Evolutionary conservation across 2,888 invertebrate species (phyloP).

Genomic region (Stenodera caucasica): DNA sequence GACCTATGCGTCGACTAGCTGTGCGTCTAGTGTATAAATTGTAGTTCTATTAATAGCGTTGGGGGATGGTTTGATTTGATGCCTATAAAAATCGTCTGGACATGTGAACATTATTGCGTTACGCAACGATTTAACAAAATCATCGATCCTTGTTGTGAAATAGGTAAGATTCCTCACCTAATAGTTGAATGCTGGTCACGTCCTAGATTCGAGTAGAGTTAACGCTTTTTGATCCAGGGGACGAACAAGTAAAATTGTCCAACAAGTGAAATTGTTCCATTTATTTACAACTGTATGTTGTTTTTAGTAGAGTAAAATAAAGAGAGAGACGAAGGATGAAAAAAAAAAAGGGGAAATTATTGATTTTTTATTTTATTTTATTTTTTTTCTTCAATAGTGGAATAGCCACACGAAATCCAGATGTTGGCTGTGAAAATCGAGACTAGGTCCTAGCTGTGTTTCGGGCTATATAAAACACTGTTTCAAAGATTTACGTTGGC

Average conservation of each 20-base stretch:
- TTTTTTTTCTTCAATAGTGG: not conserved
- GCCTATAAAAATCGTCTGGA: too few relatives aligned
- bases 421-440: slow-evolving; percentile 9
- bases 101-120: not conserved
- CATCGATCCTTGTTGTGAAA: too few relatives aligned
- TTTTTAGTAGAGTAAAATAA: too few relatives aligned
- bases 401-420: slow-evolving; percentile 4
- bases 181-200: slow-evolving; percentile 47
- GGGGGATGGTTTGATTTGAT: too few relatives aligned
- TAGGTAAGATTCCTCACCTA: slow-evolving; percentile 33
- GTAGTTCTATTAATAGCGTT: too few relatives aligned
- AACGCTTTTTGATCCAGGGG: slow-evolving; percentile 37
- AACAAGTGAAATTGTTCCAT: slow-evolving; percentile 27
- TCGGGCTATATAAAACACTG: slow-evolving; percentile 13
- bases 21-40: too few relatives aligned
- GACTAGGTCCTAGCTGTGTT: not conserved
- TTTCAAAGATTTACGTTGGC: slow-evolving; percentile 40
- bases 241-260: slow-evolving; percentile 24
- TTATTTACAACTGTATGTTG: not conserved
- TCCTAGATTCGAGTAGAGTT: slow-evolving; percentile 39
- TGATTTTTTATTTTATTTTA: slow-evolving; percentile 1
- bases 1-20: too few relatives aligned
- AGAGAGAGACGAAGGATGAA: slow-evolving; percentile 4
- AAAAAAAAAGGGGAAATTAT: slow-evolving; percentile 5
- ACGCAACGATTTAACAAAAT: not conserved